Evolutionary conservation across 2,797 vertebrate genomes (phyloP), one percentile per base, ranked within the genome.

Genomic region (Sparidentex hasta): DNA sequence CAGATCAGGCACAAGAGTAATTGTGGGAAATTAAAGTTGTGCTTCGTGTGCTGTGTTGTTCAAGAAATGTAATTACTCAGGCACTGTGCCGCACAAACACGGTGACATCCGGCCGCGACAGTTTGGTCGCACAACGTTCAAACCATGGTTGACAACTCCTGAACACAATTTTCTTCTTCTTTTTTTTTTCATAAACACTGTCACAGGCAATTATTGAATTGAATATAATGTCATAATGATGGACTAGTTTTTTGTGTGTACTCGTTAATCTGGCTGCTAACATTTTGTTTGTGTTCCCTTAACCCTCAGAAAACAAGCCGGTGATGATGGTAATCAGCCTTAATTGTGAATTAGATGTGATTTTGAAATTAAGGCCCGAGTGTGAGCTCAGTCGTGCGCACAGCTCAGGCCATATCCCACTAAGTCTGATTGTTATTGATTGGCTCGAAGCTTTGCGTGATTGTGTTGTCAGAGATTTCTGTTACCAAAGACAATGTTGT

Each of bases 381-480:
- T 27, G 25, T 41, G 54, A 58, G 47, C 71, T 52, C 44, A 66
- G 56, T 38, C 67, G 65, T 62, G 64, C 76, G 76, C 58, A 57
- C 46, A 61, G 78, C 78, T 78, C 47, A 27, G 66, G 75, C 75
- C 77, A 66, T 51, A 68, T 81, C 70, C 13, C 41, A 78, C 82
- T 65, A 80, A 61, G 47, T 78, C 75, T 88, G 75, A 87, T 89
- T 89, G 79, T 80, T 78, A 87, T 80, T 89, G 90, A 90, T 86
- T 88, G 56, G 71, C 71, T 81, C 74, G n/a, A 72, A 84, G 75
- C 57, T 41, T 81, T 71, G 56, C 5, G 0, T 71, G 63, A 85
- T 81, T 85, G 65, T 73, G 62, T 65, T 66, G 54, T 56, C 67
- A 52, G 71, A 71, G 71, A 67, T 76, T 79, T 71, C 29, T 57